Evolutionary conservation across 1,140 invertebrate genomes (phyloP).

Genomic region (Zaprionus camerounensis): DNA sequence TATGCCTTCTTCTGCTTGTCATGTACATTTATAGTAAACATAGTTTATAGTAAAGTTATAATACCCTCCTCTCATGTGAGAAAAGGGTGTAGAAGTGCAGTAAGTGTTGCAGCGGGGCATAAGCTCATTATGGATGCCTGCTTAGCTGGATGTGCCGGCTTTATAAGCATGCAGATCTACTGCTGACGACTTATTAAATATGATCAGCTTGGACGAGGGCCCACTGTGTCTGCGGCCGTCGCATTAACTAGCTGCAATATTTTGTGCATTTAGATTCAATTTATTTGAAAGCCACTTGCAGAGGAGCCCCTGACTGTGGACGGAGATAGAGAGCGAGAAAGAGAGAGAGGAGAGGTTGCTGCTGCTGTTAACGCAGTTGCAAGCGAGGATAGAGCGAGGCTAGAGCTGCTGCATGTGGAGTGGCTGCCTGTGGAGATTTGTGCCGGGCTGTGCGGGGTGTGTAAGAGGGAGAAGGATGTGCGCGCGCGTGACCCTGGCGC

Average conservation of each 20-base stretch:
- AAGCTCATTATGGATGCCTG: neutral
- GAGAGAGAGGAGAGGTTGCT: neutral
- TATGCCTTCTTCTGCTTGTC: no score
- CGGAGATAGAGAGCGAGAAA: neutral
- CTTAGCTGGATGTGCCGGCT: neutral
- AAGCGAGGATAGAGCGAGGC: neutral
- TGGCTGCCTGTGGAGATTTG: slow-evolving; percentile 43
- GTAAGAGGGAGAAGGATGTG: slow-evolving; percentile 1
- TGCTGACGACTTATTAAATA: slow-evolving; percentile 3
- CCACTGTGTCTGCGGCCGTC: neutral
- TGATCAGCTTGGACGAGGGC: slow-evolving; percentile 1
- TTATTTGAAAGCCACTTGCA: slow-evolving; percentile 48
- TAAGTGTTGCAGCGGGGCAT: neutral
- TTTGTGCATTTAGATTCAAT: slow-evolving; percentile 52
- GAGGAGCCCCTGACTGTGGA: neutral
- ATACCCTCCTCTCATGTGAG: no score
- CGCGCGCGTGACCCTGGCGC: slow-evolving; percentile 55
- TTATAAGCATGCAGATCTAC: neutral
- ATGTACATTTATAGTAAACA: no score
- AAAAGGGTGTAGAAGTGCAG: no score
- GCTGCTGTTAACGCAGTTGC: slow-evolving; percentile 9
- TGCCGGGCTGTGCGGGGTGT: neutral
- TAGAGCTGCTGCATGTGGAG: slow-evolving; percentile 19
- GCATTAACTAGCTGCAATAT: slow-evolving; percentile 32
- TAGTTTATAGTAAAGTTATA: no score